These are phyloP conservation scores for Gerosis bhagava DNA, from an alignment of 2,888 invertebrate genomes.

Conservation along the genomic window DNA sequence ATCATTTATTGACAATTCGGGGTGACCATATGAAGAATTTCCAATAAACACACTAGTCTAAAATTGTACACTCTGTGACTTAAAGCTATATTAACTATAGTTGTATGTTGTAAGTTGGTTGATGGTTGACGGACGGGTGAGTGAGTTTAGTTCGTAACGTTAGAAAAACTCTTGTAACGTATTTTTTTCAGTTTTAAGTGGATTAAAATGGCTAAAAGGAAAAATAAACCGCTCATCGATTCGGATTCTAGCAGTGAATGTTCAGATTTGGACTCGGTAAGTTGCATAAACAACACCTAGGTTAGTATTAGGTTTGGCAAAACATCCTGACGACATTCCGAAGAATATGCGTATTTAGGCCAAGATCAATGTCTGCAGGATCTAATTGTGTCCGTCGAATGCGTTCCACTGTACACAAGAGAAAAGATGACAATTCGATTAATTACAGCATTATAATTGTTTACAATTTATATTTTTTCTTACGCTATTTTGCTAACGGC, in stretches of 20 bases:
- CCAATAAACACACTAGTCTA: too few species aligned
- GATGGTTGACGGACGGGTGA: slow-evolving; percentile 39
- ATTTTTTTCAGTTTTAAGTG: slow-evolving; percentile 7
- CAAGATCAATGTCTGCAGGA: slow-evolving; percentile 62
- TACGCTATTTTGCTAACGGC: slow-evolving; percentile 35
- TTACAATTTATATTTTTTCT: slow-evolving; percentile 39
- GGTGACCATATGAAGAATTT: too few species aligned
- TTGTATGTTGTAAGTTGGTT: background rate
- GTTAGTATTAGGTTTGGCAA: slow-evolving; percentile 45
- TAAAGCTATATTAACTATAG: too few species aligned
- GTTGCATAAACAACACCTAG: slow-evolving; percentile 58
- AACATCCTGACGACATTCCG: slow-evolving; percentile 62
- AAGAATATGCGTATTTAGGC: slow-evolving; percentile 65
- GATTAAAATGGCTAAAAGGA: slow-evolving; percentile 89
- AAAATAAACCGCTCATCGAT: slow-evolving; percentile 91
- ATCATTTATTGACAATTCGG: too few species aligned
- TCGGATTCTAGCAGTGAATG: slow-evolving; percentile 92
- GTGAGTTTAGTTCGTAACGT: slow-evolving; percentile 31
- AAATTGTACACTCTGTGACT: too few species aligned
- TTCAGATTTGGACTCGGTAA: slow-evolving; percentile 93
- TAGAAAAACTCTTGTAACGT: slow-evolving; percentile 28
- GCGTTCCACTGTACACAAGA: slow-evolving; percentile 27
- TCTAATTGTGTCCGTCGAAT: slow-evolving; percentile 53
- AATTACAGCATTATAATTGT: slow-evolving; percentile 1
- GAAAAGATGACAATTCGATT: background rate